Conservation (phyloP, 1,140 invertebrate species). For the Gryon sp. region DNA sequence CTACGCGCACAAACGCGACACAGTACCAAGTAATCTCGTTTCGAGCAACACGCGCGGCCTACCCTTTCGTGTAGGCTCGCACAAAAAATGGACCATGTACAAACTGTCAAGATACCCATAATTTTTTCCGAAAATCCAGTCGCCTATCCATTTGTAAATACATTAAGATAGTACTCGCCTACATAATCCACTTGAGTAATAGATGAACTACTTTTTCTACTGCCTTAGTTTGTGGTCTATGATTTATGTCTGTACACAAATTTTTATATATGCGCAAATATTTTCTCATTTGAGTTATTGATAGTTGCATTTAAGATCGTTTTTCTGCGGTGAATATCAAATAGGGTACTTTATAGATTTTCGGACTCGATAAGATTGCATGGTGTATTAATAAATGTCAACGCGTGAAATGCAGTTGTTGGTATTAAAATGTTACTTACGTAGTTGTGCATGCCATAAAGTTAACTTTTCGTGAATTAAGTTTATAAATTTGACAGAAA, state of each 20-base stretch:
- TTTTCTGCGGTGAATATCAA: constrained; percentile 11
- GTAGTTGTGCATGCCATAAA: background rate
- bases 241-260: constrained; percentile 19
- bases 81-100: constrained; percentile 40
- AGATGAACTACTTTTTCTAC: constrained; percentile 49
- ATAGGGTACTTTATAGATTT: constrained; percentile 17
- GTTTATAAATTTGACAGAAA: constrained; percentile 5
- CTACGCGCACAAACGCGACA: constrained; percentile 43
- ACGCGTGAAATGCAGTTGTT: constrained; percentile 9
- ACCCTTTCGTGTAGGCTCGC: constrained; percentile 66
- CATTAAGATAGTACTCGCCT: constrained; percentile 49
- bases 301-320: background rate
- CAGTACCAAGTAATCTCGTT: constrained; percentile 34
- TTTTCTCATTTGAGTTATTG: background rate
- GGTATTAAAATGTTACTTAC: constrained; percentile 13
- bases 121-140: constrained; percentile 64
- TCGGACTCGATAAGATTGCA: constrained; percentile 9
- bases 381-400: constrained; percentile 35
- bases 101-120: constrained; percentile 52
- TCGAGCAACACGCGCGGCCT: constrained; percentile 41
- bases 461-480: background rate
- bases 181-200: constrained; percentile 41
- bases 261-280: constrained; percentile 13
- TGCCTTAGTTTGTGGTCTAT: background rate
- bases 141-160: constrained; percentile 66